Conservation (phyloP, 2,888 invertebrate species). For the Ctena decussata region DNA sequence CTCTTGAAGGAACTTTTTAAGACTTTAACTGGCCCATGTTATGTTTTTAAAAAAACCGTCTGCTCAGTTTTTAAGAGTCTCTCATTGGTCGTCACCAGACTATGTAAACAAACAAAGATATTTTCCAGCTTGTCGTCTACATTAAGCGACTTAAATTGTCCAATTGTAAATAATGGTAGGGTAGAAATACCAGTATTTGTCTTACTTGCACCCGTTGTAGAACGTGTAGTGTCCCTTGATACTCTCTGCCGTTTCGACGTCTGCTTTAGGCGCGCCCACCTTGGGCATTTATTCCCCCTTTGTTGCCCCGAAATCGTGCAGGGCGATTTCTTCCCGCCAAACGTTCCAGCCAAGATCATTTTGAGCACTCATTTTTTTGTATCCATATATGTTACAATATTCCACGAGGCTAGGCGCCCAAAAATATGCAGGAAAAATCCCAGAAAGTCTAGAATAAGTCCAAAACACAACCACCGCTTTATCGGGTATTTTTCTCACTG, state of each 20-base stretch:
- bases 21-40: no score
- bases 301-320: neutral
- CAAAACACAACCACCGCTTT: neutral
- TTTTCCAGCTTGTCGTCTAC: no score
- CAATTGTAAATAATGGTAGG: neutral
- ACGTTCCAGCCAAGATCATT: neutral
- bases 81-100: neutral
- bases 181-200: neutral
- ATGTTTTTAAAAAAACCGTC: neutral
- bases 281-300: neutral
- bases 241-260: neutral
- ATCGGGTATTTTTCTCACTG: neutral
- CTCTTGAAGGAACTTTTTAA: no score
- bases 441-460: neutral
- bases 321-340: neutral
- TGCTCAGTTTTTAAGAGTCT: neutral
- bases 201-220: neutral
- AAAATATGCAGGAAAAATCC: neutral
- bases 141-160: neutral
- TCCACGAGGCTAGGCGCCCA: neutral
- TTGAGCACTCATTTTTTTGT: neutral
- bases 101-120: neutral
- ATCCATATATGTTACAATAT: neutral
- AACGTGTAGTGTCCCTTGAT: neutral
- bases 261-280: neutral